Evolutionary conservation across 2,797 vertebrate species (phyloP).

Genomic region (Pristis pectinata): DNA sequence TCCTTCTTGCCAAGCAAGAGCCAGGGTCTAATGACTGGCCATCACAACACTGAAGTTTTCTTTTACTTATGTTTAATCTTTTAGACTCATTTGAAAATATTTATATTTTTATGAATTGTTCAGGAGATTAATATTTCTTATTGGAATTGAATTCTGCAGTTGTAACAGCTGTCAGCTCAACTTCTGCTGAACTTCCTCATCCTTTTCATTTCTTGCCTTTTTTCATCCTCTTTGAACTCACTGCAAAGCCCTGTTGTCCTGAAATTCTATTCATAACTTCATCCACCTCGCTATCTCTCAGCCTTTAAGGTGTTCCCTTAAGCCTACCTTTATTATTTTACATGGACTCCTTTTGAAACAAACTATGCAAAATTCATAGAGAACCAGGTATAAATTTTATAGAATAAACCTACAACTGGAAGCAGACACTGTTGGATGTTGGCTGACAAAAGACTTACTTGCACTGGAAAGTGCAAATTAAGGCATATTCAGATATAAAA

Average conservation of each 20-base stretch:
- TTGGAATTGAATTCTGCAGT: too few species aligned
- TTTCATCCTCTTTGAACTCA: too few species aligned
- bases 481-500: too few species aligned
- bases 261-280: too few species aligned
- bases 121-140: not conserved
- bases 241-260: too few species aligned
- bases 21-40: not conserved
- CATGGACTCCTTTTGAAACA: not conserved
- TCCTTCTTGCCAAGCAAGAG: not conserved
- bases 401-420: not conserved
- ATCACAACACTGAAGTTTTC: not conserved
- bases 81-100: not conserved
- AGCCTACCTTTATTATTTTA: not conserved
- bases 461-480: too few species aligned
- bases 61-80: not conserved
- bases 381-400: not conserved
- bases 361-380: not conserved
- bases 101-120: not conserved
- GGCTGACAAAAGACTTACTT: too few species aligned
- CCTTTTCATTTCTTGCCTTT: not conserved
- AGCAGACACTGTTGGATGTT: too few species aligned
- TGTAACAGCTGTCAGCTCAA: not conserved
- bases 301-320: not conserved
- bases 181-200: not conserved
- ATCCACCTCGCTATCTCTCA: not conserved